A percentile compares a stretch with the other conserved stretches of the same genome.
phyloP scores from a whole-genome alignment of 1,140 invertebrate species.

The Triops longicaudatus region DNA sequence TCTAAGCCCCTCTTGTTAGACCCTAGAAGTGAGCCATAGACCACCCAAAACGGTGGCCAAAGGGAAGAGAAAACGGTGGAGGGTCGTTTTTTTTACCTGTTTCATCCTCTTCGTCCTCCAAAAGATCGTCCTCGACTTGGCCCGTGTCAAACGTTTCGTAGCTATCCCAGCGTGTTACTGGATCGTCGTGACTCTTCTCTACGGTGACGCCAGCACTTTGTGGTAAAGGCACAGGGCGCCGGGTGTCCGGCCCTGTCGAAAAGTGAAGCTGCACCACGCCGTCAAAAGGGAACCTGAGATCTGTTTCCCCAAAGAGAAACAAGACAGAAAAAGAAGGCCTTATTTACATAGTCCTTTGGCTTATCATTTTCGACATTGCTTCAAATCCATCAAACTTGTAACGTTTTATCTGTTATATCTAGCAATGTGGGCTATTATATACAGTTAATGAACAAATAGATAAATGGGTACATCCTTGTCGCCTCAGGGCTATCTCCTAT shows the following conservation, averaged over 20 bases:
- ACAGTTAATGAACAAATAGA: too few species aligned
- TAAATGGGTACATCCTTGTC: too few species aligned
- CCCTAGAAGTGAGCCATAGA: background rate
- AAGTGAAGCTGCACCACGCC: conserved; percentile 79
- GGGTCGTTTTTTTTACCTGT: background rate
- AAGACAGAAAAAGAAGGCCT: too few species aligned
- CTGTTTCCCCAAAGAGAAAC: conserved; percentile 34
- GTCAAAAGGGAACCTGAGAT: conserved; percentile 59
- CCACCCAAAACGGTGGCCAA: background rate
- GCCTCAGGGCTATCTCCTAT: too few species aligned
- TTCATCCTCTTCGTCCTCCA: conserved; percentile 17
- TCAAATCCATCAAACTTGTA: too few species aligned
- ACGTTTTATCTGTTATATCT: too few species aligned
- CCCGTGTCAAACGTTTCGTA: conserved; percentile 59
- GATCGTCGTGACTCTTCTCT: conserved; percentile 54
- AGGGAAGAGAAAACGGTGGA: conserved; percentile 16
- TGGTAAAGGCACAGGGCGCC: conserved; percentile 48
- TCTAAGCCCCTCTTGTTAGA: background rate
- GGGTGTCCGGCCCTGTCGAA: conserved; percentile 50
- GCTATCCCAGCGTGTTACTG: conserved; percentile 68
- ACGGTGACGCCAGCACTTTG: conserved; percentile 55
- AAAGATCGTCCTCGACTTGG: conserved; percentile 39
- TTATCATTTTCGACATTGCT: background rate
- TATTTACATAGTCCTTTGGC: background rate
- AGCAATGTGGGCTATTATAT: too few species aligned